Percentiles rank a stretch among this genome's conserved stretches.
These are phyloP conservation scores for Muntiacus reevesi DNA, from an alignment of 2,113 vertebrate species.

Conservation along the genomic window DNA sequence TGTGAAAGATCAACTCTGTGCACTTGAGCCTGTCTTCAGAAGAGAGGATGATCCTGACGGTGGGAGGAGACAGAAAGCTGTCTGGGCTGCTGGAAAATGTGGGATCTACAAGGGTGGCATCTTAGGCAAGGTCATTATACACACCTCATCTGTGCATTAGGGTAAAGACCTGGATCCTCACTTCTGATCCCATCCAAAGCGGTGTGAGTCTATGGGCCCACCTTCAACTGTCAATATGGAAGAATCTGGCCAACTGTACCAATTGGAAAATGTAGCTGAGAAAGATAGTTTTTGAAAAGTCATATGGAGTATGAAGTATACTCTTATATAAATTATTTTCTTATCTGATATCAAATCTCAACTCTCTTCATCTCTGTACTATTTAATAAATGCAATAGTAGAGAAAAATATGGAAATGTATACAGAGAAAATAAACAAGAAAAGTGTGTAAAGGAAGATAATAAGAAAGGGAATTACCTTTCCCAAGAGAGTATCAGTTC, in stretches of 20 bases:
- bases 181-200: no score
- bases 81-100: not conserved
- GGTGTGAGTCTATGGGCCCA: not conserved
- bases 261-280: not conserved
- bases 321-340: not conserved
- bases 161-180: no score
- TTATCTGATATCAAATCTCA: not conserved
- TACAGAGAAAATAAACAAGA: not conserved
- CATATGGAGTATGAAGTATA: rapidly evolving
- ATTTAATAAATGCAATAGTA: not conserved
- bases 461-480: not conserved
- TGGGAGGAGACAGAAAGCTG: rapidly evolving
- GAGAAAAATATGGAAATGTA: no score
- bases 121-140: rapidly evolving
- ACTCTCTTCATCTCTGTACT: not conserved
- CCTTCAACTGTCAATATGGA: not conserved
- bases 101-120: rapidly evolving
- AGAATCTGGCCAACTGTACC: not conserved
- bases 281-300: not conserved
- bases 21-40: not conserved
- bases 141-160: not conserved
- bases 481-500: not conserved
- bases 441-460: not conserved
- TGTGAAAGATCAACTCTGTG: not conserved
- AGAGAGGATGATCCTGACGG: rapidly evolving